Percentiles rank a stretch among this genome's conserved stretches.
Conservation (phyloP, 2,888 invertebrate genomes). For the Chalcis sispes region DNA sequence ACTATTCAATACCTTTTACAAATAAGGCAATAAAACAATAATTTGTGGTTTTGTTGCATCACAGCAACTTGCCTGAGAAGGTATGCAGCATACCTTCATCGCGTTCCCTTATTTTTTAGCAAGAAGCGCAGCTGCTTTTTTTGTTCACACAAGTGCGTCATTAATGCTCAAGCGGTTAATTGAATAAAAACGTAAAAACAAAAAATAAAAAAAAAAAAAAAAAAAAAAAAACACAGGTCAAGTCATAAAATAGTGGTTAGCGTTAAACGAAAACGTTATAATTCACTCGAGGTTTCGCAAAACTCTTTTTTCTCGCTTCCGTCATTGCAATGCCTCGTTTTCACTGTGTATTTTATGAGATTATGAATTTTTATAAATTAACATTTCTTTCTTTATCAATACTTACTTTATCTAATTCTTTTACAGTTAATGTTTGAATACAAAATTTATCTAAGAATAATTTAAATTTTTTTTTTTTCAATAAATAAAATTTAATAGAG, state of each 20-base stretch:
- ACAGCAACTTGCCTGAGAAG: too few relatives aligned
- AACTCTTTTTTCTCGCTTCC: conserved; percentile 25
- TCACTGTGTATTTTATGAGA: background rate
- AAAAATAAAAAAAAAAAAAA: too few relatives aligned
- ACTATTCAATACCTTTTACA: too few relatives aligned
- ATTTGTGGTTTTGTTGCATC: too few relatives aligned
- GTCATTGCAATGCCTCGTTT: conserved; percentile 21
- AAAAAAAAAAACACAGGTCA: conserved; percentile 24
- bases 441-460: too few relatives aligned
- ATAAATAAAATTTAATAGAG: too few relatives aligned
- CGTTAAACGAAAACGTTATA: conserved; percentile 29
- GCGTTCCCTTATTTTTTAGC: background rate
- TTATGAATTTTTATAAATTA: background rate
- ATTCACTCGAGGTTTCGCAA: conserved; percentile 24
- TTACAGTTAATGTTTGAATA: too few relatives aligned
- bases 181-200: background rate
- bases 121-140: background rate
- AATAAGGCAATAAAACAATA: too few relatives aligned
- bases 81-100: too few relatives aligned
- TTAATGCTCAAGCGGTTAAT: conserved; percentile 42
- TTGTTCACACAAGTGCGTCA: background rate
- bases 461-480: too few relatives aligned
- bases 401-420: background rate
- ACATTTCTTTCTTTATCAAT: background rate
- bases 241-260: conserved; percentile 25